Conservation (phyloP, 1,140 invertebrate genomes). For the Aphidius gifuensis region DNA sequence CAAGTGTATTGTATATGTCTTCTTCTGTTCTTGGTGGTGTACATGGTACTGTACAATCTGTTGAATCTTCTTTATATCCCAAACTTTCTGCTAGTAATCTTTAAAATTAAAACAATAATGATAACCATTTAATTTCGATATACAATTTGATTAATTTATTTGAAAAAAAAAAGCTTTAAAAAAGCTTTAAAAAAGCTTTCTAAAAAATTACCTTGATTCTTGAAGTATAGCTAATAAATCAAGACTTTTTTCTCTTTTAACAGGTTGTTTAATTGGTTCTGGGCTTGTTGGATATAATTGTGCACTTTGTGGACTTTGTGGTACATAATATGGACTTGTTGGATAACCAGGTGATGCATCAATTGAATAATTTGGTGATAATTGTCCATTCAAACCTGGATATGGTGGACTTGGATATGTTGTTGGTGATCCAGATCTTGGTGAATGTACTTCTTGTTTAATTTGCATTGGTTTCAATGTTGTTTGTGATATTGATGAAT, state of each 20-base stretch:
- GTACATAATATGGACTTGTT: constrained; percentile 58
- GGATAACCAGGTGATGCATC: constrained; percentile 62
- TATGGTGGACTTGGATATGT: constrained; percentile 59
- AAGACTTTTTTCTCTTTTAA: constrained; percentile 56
- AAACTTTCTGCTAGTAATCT: constrained; percentile 52
- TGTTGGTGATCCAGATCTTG: constrained; percentile 45
- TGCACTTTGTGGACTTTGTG: constrained; percentile 51
- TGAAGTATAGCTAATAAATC: constrained; percentile 54
- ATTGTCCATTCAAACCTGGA: constrained; percentile 55
- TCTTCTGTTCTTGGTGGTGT: constrained; percentile 51
- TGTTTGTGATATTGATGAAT: constrained; percentile 37
- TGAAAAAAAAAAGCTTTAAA: neutral
- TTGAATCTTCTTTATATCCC: constrained; percentile 51
- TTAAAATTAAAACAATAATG: constrained; percentile 16
- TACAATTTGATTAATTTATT: constrained; percentile 4
- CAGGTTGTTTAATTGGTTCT: constrained; percentile 46
- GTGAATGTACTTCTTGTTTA: constrained; percentile 49
- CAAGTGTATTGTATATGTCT: constrained; percentile 52
- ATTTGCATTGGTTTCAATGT: constrained; percentile 45
- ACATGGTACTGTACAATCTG: constrained; percentile 52
- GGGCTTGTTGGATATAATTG: constrained; percentile 59
- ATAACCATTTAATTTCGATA: neutral
- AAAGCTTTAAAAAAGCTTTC: too few species aligned
- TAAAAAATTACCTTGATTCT: constrained; percentile 47
- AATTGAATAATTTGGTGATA: constrained; percentile 58